Evolutionary conservation across 2,113 vertebrate genomes (phyloP).

Genomic region (Pterocles orientalis): DNA sequence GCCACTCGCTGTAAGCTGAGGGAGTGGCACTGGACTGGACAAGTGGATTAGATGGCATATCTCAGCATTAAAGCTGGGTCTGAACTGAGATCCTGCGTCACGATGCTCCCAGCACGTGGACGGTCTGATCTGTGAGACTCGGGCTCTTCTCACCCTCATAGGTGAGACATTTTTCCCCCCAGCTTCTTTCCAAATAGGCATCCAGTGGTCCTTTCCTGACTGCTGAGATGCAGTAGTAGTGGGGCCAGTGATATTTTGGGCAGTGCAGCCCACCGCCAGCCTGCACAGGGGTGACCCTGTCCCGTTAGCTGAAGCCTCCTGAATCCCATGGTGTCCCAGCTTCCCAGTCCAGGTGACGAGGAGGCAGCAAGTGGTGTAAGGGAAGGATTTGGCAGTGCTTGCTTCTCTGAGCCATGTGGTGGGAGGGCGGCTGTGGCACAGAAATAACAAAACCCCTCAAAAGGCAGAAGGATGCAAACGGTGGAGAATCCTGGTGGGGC

Average conservation of each 20-base stretch:
- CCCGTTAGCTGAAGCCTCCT: not conserved
- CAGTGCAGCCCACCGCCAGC: not conserved
- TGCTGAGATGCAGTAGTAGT: not conserved
- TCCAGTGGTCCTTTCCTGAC: not conserved
- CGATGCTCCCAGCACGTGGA: not conserved
- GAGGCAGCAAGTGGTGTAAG: not conserved
- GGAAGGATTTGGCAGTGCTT: constrained; percentile 2
- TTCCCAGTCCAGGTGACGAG: not conserved
- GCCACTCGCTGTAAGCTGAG: not conserved
- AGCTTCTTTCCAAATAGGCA: not conserved
- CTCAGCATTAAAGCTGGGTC: not conserved
- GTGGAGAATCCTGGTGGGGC: not conserved
- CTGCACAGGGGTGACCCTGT: not conserved
- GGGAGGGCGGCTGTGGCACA: not conserved
- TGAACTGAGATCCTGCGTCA: not conserved
- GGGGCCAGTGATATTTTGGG: not conserved
- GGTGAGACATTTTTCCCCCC: not conserved
- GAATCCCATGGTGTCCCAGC: not conserved
- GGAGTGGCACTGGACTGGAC: constrained; percentile 4
- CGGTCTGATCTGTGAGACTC: not conserved
- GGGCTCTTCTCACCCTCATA: not conserved
- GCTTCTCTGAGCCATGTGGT: not conserved
- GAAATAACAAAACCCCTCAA: not conserved
- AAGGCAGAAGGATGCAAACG: not conserved
- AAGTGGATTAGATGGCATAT: not conserved